Percentiles rank a stretch among this genome's conserved stretches.
phyloP scores from a whole-genome alignment of 2,888 invertebrate genomes.

The Trichogramma dendrolimi region DNA sequence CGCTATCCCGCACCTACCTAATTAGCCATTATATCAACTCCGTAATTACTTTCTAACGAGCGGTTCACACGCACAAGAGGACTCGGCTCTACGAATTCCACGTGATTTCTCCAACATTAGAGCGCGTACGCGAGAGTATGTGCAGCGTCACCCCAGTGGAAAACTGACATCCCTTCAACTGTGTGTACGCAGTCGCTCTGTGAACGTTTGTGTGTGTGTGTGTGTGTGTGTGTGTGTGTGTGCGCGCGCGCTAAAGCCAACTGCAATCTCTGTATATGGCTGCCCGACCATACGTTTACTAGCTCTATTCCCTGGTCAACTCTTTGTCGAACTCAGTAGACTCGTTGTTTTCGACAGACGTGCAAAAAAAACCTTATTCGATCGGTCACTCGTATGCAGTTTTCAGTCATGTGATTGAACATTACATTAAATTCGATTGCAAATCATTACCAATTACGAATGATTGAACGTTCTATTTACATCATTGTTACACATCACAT shows the following conservation, averaged over 20 bases:
- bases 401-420: too few relatives aligned
- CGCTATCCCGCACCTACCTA: slow-evolving; percentile 26
- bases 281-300: too few relatives aligned
- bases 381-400: too few relatives aligned
- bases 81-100: slow-evolving; percentile 1
- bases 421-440: too few relatives aligned
- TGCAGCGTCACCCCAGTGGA: slow-evolving; percentile 19
- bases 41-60: slow-evolving; percentile 34
- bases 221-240: not conserved
- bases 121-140: not conserved
- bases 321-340: too few relatives aligned
- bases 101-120: slow-evolving; percentile 14
- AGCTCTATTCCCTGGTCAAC: too few relatives aligned
- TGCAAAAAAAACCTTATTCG: too few relatives aligned
- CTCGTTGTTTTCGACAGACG: too few relatives aligned
- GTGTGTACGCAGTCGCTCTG: not conserved
- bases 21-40: slow-evolving; percentile 32
- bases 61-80: slow-evolving; percentile 6
- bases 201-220: not conserved
- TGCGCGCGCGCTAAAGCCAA: not conserved
- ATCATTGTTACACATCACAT: too few relatives aligned
- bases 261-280: too few relatives aligned
- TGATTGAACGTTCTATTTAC: too few relatives aligned
- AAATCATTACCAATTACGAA: too few relatives aligned
- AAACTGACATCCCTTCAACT: slow-evolving; percentile 19